Percentiles rank a stretch among this genome's conserved stretches.
Evolutionary conservation across 1,140 invertebrate genomes (phyloP).

Genomic region (Rhyzopertha dominica): DNA sequence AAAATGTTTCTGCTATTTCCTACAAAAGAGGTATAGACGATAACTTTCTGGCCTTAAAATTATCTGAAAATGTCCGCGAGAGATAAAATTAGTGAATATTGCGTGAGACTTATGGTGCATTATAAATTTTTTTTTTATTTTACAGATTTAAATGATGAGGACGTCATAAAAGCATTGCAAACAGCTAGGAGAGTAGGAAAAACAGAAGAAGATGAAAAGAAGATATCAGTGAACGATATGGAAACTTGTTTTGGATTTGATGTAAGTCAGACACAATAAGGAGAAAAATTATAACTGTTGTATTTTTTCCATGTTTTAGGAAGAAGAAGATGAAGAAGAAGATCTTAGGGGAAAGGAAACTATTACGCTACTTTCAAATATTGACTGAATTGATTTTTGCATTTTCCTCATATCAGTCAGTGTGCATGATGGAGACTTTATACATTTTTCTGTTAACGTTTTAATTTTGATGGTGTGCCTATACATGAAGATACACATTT

Average conservation of each 20-base stretch:
- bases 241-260: slow-evolving; percentile 84
- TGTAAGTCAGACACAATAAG: slow-evolving; percentile 49
- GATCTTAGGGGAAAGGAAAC: slow-evolving; percentile 26
- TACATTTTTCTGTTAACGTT: too few relatives aligned
- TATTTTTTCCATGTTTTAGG: slow-evolving; percentile 28
- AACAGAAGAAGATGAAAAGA: slow-evolving; percentile 42
- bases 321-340: slow-evolving; percentile 36
- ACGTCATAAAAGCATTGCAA: slow-evolving; percentile 41
- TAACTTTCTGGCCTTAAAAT: too few relatives aligned
- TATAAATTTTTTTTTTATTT: slow-evolving; percentile 19
- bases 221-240: slow-evolving; percentile 59
- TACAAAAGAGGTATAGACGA: too few relatives aligned
- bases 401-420: too few relatives aligned
- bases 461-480: too few relatives aligned
- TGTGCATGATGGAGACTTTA: too few relatives aligned
- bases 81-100: too few relatives aligned
- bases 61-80: too few relatives aligned
- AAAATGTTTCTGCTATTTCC: too few relatives aligned
- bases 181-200: slow-evolving; percentile 34
- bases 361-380: slow-evolving; percentile 33
- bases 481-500: too few relatives aligned
- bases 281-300: slow-evolving; percentile 5
- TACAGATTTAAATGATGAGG: slow-evolving; percentile 40
- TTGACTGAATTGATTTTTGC: slow-evolving; percentile 35
- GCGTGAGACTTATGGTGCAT: too few relatives aligned